Conservation (phyloP, 2,888 invertebrate species). For the Pachydiplax longipennis region DNA sequence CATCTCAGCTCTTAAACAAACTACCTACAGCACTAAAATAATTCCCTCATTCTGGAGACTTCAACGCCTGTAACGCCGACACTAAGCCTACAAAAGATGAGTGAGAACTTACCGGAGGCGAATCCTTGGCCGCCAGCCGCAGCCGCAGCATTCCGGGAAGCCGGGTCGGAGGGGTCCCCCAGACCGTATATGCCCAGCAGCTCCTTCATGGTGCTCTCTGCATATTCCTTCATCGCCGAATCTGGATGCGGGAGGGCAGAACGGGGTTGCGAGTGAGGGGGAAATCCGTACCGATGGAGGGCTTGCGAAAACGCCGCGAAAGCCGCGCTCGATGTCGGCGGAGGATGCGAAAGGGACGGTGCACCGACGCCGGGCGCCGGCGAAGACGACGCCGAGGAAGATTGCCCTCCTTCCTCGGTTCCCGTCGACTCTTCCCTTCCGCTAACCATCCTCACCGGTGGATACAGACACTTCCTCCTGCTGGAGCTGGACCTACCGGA, state of each 20-base stretch:
- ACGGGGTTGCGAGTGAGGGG: conserved; percentile 55
- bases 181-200: conserved; percentile 78
- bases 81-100: not conserved
- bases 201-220: conserved; percentile 81
- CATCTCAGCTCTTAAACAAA: no score
- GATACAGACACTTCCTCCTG: conserved; percentile 52
- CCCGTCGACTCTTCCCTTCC: not conserved
- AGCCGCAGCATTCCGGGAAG: conserved; percentile 73
- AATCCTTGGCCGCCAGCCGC: conserved; percentile 58
- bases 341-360: conserved; percentile 47
- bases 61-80: not conserved
- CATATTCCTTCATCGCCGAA: conserved; percentile 76
- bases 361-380: conserved; percentile 41
- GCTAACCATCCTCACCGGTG: conserved; percentile 18
- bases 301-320: conserved; percentile 41
- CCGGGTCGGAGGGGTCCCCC: conserved; percentile 74
- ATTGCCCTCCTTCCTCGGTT: not conserved
- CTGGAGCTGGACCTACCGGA: conserved; percentile 62
- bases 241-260: conserved; percentile 63
- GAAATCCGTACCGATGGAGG: conserved; percentile 20
- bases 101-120: conserved; percentile 66
- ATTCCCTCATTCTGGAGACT: not conserved
- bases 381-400: conserved; percentile 2
- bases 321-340: conserved; percentile 14
- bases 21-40: no score